A percentile compares a stretch with the other conserved stretches of the same genome.
Evolutionary conservation across 2,797 vertebrate genomes (phyloP).

Genomic region (Smutsia gigantea): DNA sequence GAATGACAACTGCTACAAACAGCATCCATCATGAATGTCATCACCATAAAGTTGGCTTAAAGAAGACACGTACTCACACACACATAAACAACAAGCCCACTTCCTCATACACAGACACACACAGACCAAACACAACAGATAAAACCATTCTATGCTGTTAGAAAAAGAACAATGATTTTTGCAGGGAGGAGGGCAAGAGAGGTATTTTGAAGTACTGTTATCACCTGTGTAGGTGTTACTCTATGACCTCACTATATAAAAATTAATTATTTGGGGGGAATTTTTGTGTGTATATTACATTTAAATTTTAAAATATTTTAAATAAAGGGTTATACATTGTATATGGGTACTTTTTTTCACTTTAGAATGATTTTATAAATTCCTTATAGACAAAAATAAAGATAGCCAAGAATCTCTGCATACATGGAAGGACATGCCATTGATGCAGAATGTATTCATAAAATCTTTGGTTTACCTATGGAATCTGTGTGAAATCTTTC

Average conservation of each 20-base stretch:
- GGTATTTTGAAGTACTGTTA: neutral
- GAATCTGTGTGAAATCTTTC: neutral
- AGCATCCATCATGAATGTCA: neutral
- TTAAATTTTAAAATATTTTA: neutral
- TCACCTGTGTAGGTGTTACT: neutral
- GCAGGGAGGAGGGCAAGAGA: neutral
- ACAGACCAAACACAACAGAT: neutral
- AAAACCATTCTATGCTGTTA: neutral
- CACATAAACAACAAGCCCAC: neutral
- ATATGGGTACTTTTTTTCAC: neutral
- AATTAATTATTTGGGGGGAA: neutral
- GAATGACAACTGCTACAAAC: neutral
- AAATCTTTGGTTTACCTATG: neutral
- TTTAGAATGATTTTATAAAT: neutral
- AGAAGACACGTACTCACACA: neutral
- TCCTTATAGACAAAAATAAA: neutral
- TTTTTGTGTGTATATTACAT: neutral
- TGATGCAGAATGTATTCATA: neutral
- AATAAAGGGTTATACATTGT: neutral
- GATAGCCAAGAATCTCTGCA: neutral
- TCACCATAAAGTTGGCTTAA: neutral
- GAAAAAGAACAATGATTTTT: neutral
- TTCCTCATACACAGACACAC: neutral
- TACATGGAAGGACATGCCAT: neutral
- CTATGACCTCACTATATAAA: neutral